Base-by-base conservation (phyloP, 2,113 vertebrate species). In the Sinocyclocheilus grahami region DNA sequence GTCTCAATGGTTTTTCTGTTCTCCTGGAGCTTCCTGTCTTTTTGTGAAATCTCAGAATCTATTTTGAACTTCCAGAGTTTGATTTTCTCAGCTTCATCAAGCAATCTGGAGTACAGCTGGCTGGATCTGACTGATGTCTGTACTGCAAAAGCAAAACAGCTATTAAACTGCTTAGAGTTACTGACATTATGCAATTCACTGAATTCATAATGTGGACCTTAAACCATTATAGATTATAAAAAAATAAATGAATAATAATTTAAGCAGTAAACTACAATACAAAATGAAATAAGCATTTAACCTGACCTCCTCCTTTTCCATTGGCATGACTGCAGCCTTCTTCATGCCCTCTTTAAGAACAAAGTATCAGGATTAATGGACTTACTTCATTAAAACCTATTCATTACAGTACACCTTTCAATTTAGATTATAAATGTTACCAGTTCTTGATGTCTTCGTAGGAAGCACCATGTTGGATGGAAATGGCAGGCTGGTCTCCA, bases 21-120 rank as follows among this genome's bases (percentile, higher is more conserved):
- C 91, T 98, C 97, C 90, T 97, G 96, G 30, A 98, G 92, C 82
- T 92, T 96, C 83, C 92, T 96, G 89, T 98, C 97, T 86, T 96
- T 97, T 91, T 97, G 94, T 62, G 92, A 93, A 42, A 95, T 87
- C 67, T 98, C 96, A 89, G 91, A 94, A 82, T 97, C 96, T 71
- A 94, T 86, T 90, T 87, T 93, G 42, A 95, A 69, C 92, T 99
- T 98, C 97, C 97, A 99, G 48, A 53, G 92, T 90, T 96, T 97
- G 82, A 99, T 96, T 93, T 96, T 99, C 89, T 97, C 97, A 88
- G 96, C 96, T 87, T 98, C 97, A 89, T 97, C 96, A 93, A 97
- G 97, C 33, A 99, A 91, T 91, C 96, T 97, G 88, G 95, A 95
- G 93, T 96, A 98, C 48, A 98, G 89, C 79, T 95, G 95, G 88